Conservation (phyloP, 2,888 invertebrate genomes). For the Bhutanitis thaidina region DNA sequence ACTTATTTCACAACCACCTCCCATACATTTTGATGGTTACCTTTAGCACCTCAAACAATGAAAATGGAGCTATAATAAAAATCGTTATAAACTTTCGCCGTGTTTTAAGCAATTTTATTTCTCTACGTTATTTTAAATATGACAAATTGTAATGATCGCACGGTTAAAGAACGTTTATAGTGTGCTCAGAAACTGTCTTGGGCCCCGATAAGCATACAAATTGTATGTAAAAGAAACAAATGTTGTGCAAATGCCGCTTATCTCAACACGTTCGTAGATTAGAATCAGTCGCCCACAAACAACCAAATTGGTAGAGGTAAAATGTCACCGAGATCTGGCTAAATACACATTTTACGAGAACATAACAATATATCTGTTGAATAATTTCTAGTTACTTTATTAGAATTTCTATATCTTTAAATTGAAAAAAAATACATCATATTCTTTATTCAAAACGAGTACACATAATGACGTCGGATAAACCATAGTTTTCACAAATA, state of each 20-base stretch:
- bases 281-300: slow-evolving; percentile 39
- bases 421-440: no score
- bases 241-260: slow-evolving; percentile 37
- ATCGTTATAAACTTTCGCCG: background rate
- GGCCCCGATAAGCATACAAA: slow-evolving; percentile 37
- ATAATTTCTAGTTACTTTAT: no score
- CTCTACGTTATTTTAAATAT: slow-evolving; percentile 5
- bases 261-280: slow-evolving; percentile 40
- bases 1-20: no score
- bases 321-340: slow-evolving; percentile 6
- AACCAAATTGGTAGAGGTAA: slow-evolving; percentile 28
- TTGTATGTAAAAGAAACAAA: slow-evolving; percentile 30
- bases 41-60: no score
- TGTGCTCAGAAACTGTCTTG: slow-evolving; percentile 22
- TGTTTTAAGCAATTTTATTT: background rate
- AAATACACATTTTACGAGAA: slow-evolving; percentile 4
- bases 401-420: no score
- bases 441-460: no score
- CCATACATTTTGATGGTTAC: no score
- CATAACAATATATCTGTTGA: background rate
- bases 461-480: no score
- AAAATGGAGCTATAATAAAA: no score
- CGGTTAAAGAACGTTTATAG: slow-evolving; percentile 18
- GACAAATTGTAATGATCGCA: slow-evolving; percentile 13
- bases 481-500: no score